Evolutionary conservation across 2,113 vertebrate species (phyloP), one percentile per base, ranked within the genome.

Genomic region (Gasterosteus nipponicus): DNA sequence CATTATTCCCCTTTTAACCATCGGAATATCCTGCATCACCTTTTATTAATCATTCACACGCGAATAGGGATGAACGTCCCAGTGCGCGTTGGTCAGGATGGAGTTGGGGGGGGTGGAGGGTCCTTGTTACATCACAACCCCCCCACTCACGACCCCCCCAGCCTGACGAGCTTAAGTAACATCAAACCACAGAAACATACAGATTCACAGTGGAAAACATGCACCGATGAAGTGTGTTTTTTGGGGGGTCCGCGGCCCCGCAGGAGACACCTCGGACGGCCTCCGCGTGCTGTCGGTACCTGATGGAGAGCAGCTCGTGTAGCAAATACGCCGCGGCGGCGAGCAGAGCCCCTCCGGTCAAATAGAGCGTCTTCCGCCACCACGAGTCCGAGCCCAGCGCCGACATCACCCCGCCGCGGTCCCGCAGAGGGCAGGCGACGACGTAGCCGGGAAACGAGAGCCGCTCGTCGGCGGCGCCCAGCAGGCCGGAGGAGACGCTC

Each of bases 351-450:
- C 97, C 97, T 84, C 97, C 97, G 11, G 97, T 97, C 93, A 99
- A 85, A 94, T 98, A 99, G 66, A 99, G 94, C 83, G 97, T 98
- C 89, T 97, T 98, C 94, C 97, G 95, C 97, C 97, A 99, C 97
- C 97, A 99, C 78, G 97, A 96, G 88, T 98, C 97, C 39, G 97
- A 94, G 83, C 96, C 96, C 94, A 98, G 86, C 82, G 96, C 96
- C 67, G 96, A 96, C 97, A 98, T 98, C 89, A 96, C 95, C 92
- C 95, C 94, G 82, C 95, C 92, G 94, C 94, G 95, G 90, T 97
- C 96, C 94, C 96, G 96, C 95, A 96, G 93, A 77, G 97, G 97
- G 93, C 93, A 96, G 86, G 96, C 97, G 92, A 98, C 78, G 93
- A 97, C 95, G 95, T 95, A 96, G 92, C 96, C 97, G 94, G 96